Evolutionary conservation across 2,113 vertebrate genomes (phyloP), one percentile per base, ranked within the genome.

Genomic region (Sinocyclocheilus anshuiensis): DNA sequence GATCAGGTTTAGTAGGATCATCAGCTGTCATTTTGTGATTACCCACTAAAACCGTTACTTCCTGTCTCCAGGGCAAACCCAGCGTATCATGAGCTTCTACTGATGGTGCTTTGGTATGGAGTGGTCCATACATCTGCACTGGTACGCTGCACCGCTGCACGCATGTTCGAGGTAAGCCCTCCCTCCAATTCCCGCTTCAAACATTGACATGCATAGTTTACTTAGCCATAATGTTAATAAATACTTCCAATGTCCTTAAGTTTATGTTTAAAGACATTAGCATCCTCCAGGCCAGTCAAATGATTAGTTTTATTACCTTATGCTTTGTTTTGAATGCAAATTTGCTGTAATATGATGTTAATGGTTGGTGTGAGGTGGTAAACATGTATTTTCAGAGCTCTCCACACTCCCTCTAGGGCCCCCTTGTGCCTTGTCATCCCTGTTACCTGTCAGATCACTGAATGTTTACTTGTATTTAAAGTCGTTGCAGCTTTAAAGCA

Each of bases 71-170:
- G 98, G 83, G 97, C 98, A 86, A 99, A 99, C 88, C 98, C 98
- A 74, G 97, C 97, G 45, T 99, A 99, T 88, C 98, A 99, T 67
- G 98, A 99, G 90, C 89, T 99, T 53, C 92, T 99, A 2, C 92
- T 99, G 88, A 99, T 97, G 75, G 98, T 99, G 50, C 91, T 99
- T 65, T 99, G 98, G 98, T 99, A 99, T 87, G 98, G 98, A 16
- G 98, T 99, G 81, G 98, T 99, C 77, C 98, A 99, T 87, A 99
- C 98, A 0, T 99, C 98, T 10, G 98, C 98, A 53, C 96, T 99
- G 67, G 98, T 99, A 61, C 96, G 98, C 33, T 99, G 98, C 87
- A 99, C 98, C 6, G 96, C 98, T 90, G 98, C 98, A 69, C 96
- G 97, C 92, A 99, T 99, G 98, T 99, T 99, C 92, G 98, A 99